A percentile compares a stretch with the other conserved stretches of the same genome.
Evolutionary conservation across 2,797 vertebrate species (phyloP).

Genomic region (Trachops cirrhosus): DNA sequence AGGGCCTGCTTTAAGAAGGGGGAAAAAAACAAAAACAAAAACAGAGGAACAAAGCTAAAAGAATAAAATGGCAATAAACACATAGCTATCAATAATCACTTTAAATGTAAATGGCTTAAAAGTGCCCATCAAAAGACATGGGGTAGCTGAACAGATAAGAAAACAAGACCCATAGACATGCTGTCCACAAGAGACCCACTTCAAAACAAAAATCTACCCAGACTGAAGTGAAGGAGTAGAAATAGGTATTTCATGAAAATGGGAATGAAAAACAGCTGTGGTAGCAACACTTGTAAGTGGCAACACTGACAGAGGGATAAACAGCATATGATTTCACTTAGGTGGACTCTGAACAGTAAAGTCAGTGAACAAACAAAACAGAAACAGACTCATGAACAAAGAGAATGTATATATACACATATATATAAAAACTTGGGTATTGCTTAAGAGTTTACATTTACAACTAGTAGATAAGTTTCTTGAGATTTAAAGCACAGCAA

Average conservation of each 20-base stretch:
- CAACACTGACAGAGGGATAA: not conserved
- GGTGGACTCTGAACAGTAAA: not conserved
- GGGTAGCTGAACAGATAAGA: not conserved
- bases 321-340: not conserved
- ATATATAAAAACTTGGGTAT: not conserved
- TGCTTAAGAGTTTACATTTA: not conserved
- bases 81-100: not conserved
- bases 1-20: not conserved
- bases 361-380: not conserved
- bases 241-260: not conserved
- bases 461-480: not conserved
- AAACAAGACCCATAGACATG: not conserved
- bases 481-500: not conserved
- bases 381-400: not conserved
- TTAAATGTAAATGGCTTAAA: not conserved
- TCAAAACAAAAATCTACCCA: not conserved
- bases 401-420: too few relatives aligned
- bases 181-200: not conserved
- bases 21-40: too few relatives aligned
- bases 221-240: not conserved
- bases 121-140: not conserved
- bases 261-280: not conserved
- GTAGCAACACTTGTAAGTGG: not conserved
- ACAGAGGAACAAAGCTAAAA: not conserved
- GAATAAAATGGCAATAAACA: not conserved